These are phyloP conservation scores for Rynchops niger DNA, from an alignment of 2,113 vertebrate genomes.

Conservation along the genomic window DNA sequence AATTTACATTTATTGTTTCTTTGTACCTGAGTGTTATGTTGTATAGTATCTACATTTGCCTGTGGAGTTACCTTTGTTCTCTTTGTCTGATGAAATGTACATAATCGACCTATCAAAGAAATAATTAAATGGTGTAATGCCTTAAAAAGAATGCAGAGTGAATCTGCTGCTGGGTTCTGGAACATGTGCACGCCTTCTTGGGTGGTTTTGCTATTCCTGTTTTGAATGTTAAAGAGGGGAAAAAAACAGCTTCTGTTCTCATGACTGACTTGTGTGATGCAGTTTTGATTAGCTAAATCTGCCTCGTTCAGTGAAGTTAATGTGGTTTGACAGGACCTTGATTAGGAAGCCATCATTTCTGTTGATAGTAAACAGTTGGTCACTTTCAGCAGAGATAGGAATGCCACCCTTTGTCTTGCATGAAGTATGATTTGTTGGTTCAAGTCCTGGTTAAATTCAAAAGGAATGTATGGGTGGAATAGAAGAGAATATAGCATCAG, in stretches of 20 bases:
- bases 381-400: conserved; percentile 50
- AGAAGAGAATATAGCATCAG: background rate
- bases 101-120: background rate
- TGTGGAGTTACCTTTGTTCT: background rate
- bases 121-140: background rate
- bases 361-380: conserved; percentile 74
- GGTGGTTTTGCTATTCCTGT: background rate
- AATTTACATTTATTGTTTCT: background rate
- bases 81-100: background rate
- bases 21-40: background rate
- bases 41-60: background rate
- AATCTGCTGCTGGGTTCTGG: background rate
- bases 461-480: background rate
- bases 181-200: background rate
- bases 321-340: conserved; percentile 43
- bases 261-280: background rate
- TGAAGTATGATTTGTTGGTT: conserved; percentile 10
- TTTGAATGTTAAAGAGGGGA: background rate
- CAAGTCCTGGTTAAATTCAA: conserved; percentile 21
- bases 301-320: conserved; percentile 27
- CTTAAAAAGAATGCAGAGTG: background rate
- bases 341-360: conserved; percentile 58
- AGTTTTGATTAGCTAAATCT: conserved; percentile 38
- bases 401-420: background rate
- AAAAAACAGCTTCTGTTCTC: background rate